Evolutionary conservation across 2,797 vertebrate genomes (phyloP).

Genomic region (Crocidura indochinensis): DNA sequence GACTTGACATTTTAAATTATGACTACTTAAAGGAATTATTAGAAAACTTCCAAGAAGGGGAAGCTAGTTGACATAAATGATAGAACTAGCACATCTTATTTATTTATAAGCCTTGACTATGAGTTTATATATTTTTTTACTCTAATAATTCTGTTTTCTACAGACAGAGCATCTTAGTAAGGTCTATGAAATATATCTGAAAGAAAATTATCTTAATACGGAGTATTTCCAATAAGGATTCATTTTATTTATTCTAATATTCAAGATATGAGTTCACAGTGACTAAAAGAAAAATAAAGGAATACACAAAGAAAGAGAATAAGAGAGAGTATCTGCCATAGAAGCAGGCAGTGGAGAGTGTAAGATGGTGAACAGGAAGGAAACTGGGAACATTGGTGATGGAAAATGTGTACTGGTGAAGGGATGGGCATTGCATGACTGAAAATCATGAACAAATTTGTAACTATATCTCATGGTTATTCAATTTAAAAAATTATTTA

Average conservation of each 20-base stretch:
- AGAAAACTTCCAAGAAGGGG: conserved; percentile 80
- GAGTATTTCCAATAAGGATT: conserved; percentile 31
- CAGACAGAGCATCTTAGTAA: conserved; percentile 30
- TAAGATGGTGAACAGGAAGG: too few species aligned
- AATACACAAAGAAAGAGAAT: too few species aligned
- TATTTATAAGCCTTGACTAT: conserved; percentile 65
- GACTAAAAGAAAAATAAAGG: too few species aligned
- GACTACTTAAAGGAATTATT: conserved; percentile 78
- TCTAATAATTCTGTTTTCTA: conserved; percentile 61
- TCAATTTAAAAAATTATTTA: too few species aligned
- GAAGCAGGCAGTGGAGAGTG: too few species aligned
- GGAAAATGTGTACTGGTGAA: too few species aligned
- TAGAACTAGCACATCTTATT: conserved; percentile 60
- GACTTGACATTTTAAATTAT: conserved; percentile 80
- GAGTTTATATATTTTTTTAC: conserved; percentile 31
- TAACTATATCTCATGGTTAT: too few species aligned
- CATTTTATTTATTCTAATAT: not conserved
- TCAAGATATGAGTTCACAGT: not conserved
- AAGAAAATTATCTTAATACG: conserved; percentile 29
- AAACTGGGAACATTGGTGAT: too few species aligned
- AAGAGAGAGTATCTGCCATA: too few species aligned
- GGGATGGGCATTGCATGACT: too few species aligned
- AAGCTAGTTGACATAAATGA: conserved; percentile 62
- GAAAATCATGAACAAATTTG: too few species aligned
- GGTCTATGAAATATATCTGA: conserved; percentile 30